A percentile compares a stretch with the other conserved stretches of the same genome.
phyloP scores from a whole-genome alignment of 1,140 invertebrate genomes.

The Megalonaias nervosa region DNA sequence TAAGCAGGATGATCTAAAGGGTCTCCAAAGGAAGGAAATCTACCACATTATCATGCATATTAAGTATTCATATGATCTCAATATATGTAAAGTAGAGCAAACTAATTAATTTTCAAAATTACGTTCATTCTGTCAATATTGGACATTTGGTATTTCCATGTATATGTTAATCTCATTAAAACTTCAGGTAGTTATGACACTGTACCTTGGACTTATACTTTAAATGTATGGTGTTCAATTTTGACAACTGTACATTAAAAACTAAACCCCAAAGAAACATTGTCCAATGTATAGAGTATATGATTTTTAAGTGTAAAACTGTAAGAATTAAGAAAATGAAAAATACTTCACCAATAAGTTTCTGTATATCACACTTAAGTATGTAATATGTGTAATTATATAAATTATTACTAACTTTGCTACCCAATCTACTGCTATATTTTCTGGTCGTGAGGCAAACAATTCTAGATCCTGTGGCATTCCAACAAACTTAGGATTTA shows the following conservation, averaged over 20 bases:
- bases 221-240: neutral
- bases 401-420: constrained; percentile 71
- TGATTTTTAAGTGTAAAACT: neutral
- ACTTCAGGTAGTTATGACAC: neutral
- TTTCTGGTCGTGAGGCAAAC: constrained; percentile 83
- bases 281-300: neutral
- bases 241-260: neutral
- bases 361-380: neutral
- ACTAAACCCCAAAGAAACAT: neutral
- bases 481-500: constrained; percentile 69
- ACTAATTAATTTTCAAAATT: no score
- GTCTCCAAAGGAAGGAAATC: no score
- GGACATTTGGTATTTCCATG: no score
- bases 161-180: neutral
- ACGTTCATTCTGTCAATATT: no score
- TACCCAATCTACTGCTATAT: constrained; percentile 92
- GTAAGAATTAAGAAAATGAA: no score
- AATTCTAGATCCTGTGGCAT: constrained; percentile 87
- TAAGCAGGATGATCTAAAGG: no score
- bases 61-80: no score
- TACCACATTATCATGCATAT: no score
- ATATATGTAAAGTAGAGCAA: no score
- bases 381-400: neutral
- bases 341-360: no score
- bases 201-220: neutral